phyloP scores from a whole-genome alignment of 2,797 vertebrate species.

The Gephyroberyx darwinii region DNA sequence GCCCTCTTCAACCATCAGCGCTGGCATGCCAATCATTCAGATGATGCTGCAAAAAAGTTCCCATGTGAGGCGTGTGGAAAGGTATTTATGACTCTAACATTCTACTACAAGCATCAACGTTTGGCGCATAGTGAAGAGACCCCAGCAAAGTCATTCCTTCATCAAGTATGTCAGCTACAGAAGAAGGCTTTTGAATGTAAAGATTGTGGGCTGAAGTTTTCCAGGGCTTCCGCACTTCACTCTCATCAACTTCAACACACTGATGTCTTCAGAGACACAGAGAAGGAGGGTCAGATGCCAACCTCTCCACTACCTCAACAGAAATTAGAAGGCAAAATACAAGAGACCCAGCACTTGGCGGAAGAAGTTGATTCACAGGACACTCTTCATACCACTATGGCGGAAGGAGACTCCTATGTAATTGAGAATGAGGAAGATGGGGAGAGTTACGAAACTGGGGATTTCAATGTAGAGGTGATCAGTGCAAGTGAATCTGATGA shows the following conservation, averaged over 20 bases:
- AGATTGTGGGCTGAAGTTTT: slow-evolving; percentile 82
- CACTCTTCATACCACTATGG: background rate
- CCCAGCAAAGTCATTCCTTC: slow-evolving; percentile 82
- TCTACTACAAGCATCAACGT: slow-evolving; percentile 81
- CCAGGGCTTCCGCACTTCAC: slow-evolving; percentile 82
- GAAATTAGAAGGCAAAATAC: slow-evolving; percentile 35
- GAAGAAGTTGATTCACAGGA: slow-evolving; percentile 39
- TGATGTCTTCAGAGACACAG: slow-evolving; percentile 71
- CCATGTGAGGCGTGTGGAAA: slow-evolving; percentile 83
- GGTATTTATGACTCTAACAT: slow-evolving; percentile 78
- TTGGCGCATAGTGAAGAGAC: slow-evolving; percentile 77
- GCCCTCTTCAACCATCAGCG: slow-evolving; percentile 78
- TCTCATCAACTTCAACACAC: slow-evolving; percentile 83
- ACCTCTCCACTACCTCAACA: slow-evolving; percentile 34
- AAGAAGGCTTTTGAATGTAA: slow-evolving; percentile 85
- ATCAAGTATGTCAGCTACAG: slow-evolving; percentile 84
- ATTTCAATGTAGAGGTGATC: slow-evolving; percentile 80
- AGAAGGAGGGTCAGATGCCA: slow-evolving; percentile 40
- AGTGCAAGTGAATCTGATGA: slow-evolving; percentile 77
- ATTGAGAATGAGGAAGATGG: slow-evolving; percentile 63
- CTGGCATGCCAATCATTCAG: slow-evolving; percentile 70
- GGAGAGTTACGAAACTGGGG: slow-evolving; percentile 70
- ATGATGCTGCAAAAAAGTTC: slow-evolving; percentile 65
- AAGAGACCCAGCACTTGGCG: slow-evolving; percentile 29
- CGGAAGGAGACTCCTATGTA: slow-evolving; percentile 35